A percentile compares a stretch with the other conserved stretches of the same genome.
Evolutionary conservation across 2,888 invertebrate species (phyloP).

Genomic region (Agrochola circellaris): DNA sequence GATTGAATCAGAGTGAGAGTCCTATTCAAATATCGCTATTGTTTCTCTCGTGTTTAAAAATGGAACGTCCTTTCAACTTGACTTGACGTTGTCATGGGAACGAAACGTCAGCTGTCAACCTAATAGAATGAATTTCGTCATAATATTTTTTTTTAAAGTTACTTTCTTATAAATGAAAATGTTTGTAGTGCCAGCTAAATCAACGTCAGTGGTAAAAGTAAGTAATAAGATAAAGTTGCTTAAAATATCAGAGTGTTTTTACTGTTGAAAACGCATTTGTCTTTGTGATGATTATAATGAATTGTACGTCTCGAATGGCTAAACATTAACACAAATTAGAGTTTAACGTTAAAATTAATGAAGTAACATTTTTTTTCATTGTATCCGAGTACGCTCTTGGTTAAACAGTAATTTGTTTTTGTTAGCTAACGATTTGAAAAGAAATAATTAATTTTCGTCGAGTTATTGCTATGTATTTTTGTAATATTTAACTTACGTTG

Average conservation of each 20-base stretch:
- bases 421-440: conserved; percentile 53
- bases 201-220: conserved; percentile 49
- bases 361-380: conserved; percentile 49
- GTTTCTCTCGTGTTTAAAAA: conserved; percentile 82
- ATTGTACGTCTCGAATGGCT: conserved; percentile 52
- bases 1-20: conserved; percentile 82
- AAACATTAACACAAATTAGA: conserved; percentile 65
- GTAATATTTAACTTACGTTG: conserved; percentile 33
- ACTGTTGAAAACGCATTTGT: conserved; percentile 54
- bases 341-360: conserved; percentile 61
- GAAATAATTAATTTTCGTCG: conserved; percentile 52
- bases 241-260: conserved; percentile 39
- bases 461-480: conserved; percentile 32
- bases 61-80: conserved; percentile 78
- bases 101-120: conserved; percentile 73
- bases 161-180: conserved; percentile 50
- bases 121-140: conserved; percentile 67
- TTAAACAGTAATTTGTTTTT: conserved; percentile 63
- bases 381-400: conserved; percentile 42
- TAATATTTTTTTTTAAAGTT: conserved; percentile 34
- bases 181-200: conserved; percentile 45
- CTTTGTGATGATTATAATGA: conserved; percentile 54
- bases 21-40: conserved; percentile 84
- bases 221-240: conserved; percentile 23
- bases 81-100: conserved; percentile 75